Evolutionary conservation across 2,797 vertebrate genomes (phyloP), one percentile per base, ranked within the genome.

Genomic region (Podarcis lilfordi): DNA sequence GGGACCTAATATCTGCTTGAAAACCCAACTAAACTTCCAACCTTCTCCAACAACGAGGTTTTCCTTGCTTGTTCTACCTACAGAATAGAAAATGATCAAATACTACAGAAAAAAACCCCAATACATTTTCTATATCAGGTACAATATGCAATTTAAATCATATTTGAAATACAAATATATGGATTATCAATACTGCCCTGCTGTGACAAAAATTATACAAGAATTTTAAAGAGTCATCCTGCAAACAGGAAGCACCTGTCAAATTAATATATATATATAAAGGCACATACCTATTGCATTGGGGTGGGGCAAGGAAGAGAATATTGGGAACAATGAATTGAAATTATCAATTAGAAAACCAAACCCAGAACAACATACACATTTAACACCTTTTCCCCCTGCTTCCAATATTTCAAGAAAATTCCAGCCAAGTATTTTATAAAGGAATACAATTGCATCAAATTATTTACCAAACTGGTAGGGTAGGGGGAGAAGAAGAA

Each of bases 181-280:
- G 35, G 4, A n/a, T 71, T 37, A n/a, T 37, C 23, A 82, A 75
- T n/a, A 37, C 77, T 61, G 66, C 85, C 32, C 85, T 74, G 32
- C 64, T 55, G 40, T 37, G 75, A 50, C 21, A 50, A 93, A 64
- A 85, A 69, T 93, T 90, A 90, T 92, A 91, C 85, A 92, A 93
- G 87, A 91, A 92, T 40, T 80, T 71, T 78, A 27, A 27, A 59
- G 45, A 87, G 19, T 35, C n/a, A 69, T 68, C 91, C 87, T 92
- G 89, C 85, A 89, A 75, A 88, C 3, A 86, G 77, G 80, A 94
- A 82, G 88, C 13, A 9, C 80, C 88, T 92, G 89, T 92, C 37
- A 92, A 96, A 95, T 94, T 94, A 95, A 95, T 93, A 94, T 83
- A 92, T 83, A 92, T 91, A 92, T 82, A 64, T 93, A 94, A 95